Evolutionary conservation across 2,113 vertebrate genomes (phyloP).

Genomic region (Lophura nycthemera): DNA sequence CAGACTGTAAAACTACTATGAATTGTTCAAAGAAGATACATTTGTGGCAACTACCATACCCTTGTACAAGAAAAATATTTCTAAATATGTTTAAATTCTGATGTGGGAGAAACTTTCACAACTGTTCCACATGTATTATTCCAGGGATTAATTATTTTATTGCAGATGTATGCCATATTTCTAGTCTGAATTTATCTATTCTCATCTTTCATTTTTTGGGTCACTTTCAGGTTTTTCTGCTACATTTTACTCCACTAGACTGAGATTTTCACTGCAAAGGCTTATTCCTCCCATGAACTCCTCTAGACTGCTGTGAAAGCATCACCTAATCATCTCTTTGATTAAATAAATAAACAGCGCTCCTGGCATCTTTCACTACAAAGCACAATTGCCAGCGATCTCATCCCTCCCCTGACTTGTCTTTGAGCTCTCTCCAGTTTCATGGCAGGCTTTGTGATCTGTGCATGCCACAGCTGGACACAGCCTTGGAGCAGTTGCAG

Average conservation of each 20-base stretch:
- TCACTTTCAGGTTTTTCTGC: not conserved
- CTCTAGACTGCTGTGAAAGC: not conserved
- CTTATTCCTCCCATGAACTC: not conserved
- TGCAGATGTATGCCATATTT: not conserved
- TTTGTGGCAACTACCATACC: not conserved
- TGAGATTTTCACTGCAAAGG: not conserved
- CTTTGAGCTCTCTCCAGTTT: conserved; percentile 13
- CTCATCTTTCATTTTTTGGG: not conserved
- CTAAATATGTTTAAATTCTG: not conserved
- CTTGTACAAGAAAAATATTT: not conserved
- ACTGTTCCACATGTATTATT: not conserved
- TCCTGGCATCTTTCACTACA: not conserved
- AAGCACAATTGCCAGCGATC: not conserved
- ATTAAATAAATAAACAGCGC: not conserved
- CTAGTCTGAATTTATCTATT: not conserved
- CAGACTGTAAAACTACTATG: not conserved
- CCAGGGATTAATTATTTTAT: not conserved
- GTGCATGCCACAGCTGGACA: not conserved
- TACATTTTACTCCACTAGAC: not conserved
- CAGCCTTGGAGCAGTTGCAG: not conserved
- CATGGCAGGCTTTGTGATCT: not conserved
- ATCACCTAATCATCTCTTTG: not conserved
- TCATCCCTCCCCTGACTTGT: not conserved
- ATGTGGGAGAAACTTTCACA: not conserved
- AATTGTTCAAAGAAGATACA: not conserved